Base-by-base conservation (phyloP, 2,113 vertebrate genomes). In the Gallinago media region DNA sequence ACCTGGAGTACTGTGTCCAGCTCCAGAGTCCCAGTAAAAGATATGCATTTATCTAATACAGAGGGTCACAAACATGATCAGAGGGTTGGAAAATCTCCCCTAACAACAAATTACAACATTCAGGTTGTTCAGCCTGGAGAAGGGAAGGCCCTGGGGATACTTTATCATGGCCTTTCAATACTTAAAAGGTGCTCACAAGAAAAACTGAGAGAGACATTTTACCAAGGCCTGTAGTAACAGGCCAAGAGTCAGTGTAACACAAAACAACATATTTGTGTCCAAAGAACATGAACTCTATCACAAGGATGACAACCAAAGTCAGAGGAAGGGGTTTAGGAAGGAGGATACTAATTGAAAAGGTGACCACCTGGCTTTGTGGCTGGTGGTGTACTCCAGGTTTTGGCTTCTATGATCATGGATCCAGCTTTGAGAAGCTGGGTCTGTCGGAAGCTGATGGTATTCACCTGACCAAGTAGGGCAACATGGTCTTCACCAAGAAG, bases 361-460 rank as follows among this genome's bases (percentile, higher is more conserved):
- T 44, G 11, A 63, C 63, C 17, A 22, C 27, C 26, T 81, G 19
- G 34, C 11, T 79, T 62, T n/a, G 18, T 17, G 32, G 9, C 23
- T 88, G 50, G 44, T 54, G 29, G 13, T 12, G 6, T 23, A 12
- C 50, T 46, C 20, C n/a, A 23, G 22, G 19, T 34, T 50, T 71
- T 26, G n/a, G 15, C 11, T 26, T 31, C 2, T 6, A 6, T 9
- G 27, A 23, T 52, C 42, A 20, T 0, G 1, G 36, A 25, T 36
- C 1, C 5, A 38, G 21, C 49, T 52, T 87, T 76, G 44, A 46
- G 20, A 65, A 25, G 36, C 14, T 1, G 2, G 11, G 7, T 15
- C 5, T 47, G 15, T 4, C 40, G 16, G 29, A 8, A 38, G 32
- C 29, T 17, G 27, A 40, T 26, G 9, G 20, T 9, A 6, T 0